Conservation (phyloP, 1,140 invertebrate species). For the Conus betulinus region DNA sequence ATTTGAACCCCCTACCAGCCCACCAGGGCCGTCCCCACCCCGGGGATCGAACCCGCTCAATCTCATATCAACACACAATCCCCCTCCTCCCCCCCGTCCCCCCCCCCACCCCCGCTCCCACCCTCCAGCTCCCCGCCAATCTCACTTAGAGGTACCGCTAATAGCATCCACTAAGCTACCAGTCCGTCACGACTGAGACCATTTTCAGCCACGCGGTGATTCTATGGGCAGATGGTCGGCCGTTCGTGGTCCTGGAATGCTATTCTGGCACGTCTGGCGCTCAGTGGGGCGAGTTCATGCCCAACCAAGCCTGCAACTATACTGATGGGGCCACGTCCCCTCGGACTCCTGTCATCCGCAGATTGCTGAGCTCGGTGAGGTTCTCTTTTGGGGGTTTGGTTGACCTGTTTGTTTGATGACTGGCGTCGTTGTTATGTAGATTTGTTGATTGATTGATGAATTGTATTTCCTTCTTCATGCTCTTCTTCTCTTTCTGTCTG, state of each 20-base stretch:
- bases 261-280: neutral
- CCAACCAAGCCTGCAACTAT: constrained; percentile 18
- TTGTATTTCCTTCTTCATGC: neutral
- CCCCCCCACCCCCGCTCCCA: too few relatives aligned
- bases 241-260: neutral
- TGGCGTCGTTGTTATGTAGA: neutral
- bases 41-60: too few relatives aligned
- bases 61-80: too few relatives aligned
- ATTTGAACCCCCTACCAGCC: too few relatives aligned
- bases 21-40: too few relatives aligned
- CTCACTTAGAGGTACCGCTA: too few relatives aligned
- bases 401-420: too few relatives aligned
- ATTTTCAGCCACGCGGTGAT: neutral
- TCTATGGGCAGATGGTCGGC: neutral
- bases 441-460: neutral
- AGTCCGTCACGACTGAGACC: too few relatives aligned
- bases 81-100: too few relatives aligned
- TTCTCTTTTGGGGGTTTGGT: too few relatives aligned
- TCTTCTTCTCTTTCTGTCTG: neutral
- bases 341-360: neutral
- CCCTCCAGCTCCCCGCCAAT: too few relatives aligned
- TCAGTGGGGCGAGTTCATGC: neutral
- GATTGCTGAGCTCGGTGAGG: neutral
- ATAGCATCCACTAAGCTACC: too few relatives aligned
- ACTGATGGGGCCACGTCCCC: neutral